phyloP scores from a whole-genome alignment of 2,113 vertebrate genomes.

The Alethe castanea region DNA sequence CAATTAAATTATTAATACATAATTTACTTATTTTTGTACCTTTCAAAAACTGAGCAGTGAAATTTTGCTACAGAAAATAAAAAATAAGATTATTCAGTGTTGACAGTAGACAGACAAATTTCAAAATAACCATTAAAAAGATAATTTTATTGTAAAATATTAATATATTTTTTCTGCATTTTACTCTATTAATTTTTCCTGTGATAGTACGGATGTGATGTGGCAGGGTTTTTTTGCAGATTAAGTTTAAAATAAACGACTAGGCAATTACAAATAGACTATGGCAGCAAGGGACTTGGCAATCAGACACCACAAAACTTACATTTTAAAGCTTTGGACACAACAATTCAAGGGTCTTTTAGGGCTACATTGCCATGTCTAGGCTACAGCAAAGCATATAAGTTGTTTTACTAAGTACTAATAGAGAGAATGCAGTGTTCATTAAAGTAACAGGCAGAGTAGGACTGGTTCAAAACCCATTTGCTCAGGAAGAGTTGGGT shows the following conservation, averaged over 20 bases:
- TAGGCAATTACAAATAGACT: not conserved
- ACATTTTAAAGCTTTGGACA: not conserved
- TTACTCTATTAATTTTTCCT: not conserved
- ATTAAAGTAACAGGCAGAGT: not conserved
- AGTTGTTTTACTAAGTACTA: not conserved
- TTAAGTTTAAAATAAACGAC: not conserved
- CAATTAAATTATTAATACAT: not conserved
- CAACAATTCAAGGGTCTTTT: accelerated
- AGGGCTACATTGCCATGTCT: not conserved
- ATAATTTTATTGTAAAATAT: not conserved
- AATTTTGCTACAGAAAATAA: not conserved
- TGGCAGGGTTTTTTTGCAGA: not conserved
- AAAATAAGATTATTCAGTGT: not conserved
- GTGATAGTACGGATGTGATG: not conserved
- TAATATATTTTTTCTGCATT: not conserved
- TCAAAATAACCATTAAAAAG: not conserved
- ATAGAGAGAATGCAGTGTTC: accelerated
- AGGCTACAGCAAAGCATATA: accelerated
- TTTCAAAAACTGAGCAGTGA: not conserved
- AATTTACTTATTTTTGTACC: not conserved
- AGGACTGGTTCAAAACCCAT: not conserved
- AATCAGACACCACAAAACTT: not conserved
- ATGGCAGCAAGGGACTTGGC: not conserved
- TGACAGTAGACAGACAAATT: not conserved
- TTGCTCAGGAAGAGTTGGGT: not conserved